Base-by-base conservation (phyloP, 2,888 invertebrate genomes). In the Antitype chi region DNA sequence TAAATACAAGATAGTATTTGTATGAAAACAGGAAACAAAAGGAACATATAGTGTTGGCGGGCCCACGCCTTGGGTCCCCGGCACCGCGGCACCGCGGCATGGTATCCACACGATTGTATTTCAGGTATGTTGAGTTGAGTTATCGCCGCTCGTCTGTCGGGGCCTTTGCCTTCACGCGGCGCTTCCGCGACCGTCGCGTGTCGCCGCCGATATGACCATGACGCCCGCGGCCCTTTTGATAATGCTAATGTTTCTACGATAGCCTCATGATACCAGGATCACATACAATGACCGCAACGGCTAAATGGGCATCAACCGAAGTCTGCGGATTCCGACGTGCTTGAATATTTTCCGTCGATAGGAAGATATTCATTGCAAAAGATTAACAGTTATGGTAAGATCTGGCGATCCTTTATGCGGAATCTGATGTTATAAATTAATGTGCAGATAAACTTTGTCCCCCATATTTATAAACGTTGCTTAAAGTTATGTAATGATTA, bases 181-280 rank as follows among this genome's bases (percentile, higher is more conserved):
- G 93, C 94, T 96, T 95, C 95, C 95, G 95, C 94, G 94, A 93
- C 93, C 92, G 93, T 94, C 93, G 93, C 91, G 92, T 94, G 95
- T 95, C 94, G 93, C 90, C 94, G 89, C 92, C 93, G 95, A 95
- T 95, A 95, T 92, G 92, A 95, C 91, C 95, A 93, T 93, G 94
- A 95, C 94, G 93, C 94, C 93, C 90, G 95, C 95, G 95, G 95
- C 91, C 93, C 95, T 95, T 94, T 95, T 95, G 96, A 96, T 96
- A 96, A 95, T 95, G 95, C 94, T 95, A 96, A 96, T 96, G 95
- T 95, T 92, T 86, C 90, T 90, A 89, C 92, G 96, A 95, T 95
- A 94, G 93, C 88, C 88, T 90, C 90, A 91, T 90, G 95, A 95
- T 95, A 95, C 93, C 88, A 91, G 89, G 92, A 91, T 92, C 94